A percentile compares a stretch with the other conserved stretches of the same genome.
These are phyloP conservation scores for Phoxinus dragarum DNA, from an alignment of 2,797 vertebrate genomes.

Conservation along the genomic window DNA sequence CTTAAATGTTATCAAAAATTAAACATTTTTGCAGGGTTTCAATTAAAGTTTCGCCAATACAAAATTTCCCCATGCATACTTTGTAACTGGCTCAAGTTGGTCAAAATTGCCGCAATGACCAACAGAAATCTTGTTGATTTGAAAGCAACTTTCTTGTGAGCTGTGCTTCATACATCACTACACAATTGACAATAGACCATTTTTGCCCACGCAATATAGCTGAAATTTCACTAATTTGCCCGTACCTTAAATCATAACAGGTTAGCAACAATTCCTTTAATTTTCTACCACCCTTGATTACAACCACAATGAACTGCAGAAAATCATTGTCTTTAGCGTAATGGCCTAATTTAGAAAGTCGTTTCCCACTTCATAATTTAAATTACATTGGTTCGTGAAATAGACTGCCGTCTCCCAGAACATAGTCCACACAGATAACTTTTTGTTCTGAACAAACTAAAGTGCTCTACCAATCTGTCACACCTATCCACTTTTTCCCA, in stretches of 20 bases:
- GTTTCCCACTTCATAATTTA: neutral
- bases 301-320: neutral
- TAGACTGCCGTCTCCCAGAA: neutral
- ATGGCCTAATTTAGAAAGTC: neutral
- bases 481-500: neutral
- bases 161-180: neutral
- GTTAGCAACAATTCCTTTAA: neutral
- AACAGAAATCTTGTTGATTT: neutral
- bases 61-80: neutral
- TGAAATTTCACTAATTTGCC: neutral
- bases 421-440: neutral
- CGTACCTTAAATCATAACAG: neutral
- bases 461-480: constrained; percentile 6
- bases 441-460: constrained; percentile 9
- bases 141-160: neutral
- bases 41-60: neutral
- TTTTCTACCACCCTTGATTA: neutral
- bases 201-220: neutral
- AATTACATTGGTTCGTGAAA: neutral
- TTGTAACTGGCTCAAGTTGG: neutral
- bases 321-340: neutral
- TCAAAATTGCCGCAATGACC: neutral
- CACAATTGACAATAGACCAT: neutral
- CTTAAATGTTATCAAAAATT: too few relatives aligned
- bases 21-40: neutral